A percentile compares a stretch with the other conserved stretches of the same genome.
Evolutionary conservation across 2,113 vertebrate species (phyloP).

Genomic region (Tragelaphus imberbis): DNA sequence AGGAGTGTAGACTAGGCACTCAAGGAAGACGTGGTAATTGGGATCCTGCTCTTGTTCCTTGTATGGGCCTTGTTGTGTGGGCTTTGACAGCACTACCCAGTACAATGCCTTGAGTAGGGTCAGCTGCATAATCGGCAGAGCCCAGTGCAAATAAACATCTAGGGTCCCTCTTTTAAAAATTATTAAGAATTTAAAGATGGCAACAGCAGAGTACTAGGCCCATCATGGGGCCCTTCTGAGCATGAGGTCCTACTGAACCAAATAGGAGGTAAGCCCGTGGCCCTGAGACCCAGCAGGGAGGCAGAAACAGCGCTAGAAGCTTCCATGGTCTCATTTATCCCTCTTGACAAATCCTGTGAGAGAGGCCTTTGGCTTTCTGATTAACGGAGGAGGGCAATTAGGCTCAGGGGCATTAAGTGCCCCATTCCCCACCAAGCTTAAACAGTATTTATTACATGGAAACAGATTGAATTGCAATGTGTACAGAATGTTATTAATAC

Average conservation of each 20-base stretch:
- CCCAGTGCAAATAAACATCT: not conserved
- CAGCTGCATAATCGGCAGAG: not conserved
- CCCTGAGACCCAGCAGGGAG: not conserved
- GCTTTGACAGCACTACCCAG: not conserved
- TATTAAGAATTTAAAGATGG: not conserved
- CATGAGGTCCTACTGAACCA: fast-evolving
- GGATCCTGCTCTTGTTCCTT: not conserved
- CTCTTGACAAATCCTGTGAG: not conserved
- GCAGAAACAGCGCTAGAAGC: not conserved
- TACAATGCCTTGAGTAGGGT: not conserved
- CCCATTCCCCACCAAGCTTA: not conserved
- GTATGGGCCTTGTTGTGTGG: not conserved
- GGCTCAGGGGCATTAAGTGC: not conserved
- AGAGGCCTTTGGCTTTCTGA: not conserved
- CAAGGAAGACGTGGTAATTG: not conserved
- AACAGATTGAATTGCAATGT: not conserved
- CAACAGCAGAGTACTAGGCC: not conserved
- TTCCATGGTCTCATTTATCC: not conserved
- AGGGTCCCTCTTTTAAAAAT: not conserved
- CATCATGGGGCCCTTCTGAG: not conserved
- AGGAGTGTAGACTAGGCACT: fast-evolving
- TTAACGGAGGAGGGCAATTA: not conserved
- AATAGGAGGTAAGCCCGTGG: not conserved
- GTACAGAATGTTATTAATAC: not conserved
- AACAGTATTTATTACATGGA: not conserved